Evolutionary conservation across 2,888 invertebrate genomes (phyloP), one percentile per base, ranked within the genome.

Genomic region (Clistopyga incitator): DNA sequence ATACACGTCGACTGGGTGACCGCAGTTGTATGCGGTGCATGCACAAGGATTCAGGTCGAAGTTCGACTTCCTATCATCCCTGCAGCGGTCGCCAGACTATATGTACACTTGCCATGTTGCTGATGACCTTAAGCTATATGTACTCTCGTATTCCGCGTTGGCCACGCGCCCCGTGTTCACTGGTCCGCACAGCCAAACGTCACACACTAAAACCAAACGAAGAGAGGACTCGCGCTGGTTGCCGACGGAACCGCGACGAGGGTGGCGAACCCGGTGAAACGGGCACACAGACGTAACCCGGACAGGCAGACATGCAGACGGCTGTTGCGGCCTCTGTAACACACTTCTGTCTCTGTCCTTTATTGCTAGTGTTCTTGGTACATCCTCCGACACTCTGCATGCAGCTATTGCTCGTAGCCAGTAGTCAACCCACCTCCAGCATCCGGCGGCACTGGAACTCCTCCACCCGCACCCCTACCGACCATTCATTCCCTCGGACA

Each of bases 401-500:
- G 38, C 23, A 29, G 56, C 72, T 61, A 54, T 82, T 72, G 82
- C 68, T 78, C 70, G 72, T 59, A 81, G 64, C 50, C 78, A 64
- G 78, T 85, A 3, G 29, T 29, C n/a, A n/a, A 86, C 78, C 81
- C 82, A 86, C 84, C 77, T 78, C 84, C 84, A 86, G 82, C 88
- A 87, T 89, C 88, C 89, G 87, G 74, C 85, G 86, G 81, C 85
- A 81, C 25, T 79, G 10, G 20, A 61, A 10, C 52, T 29, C 23
- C 65, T 71, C 76, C 50, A 42, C 54, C 75, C 81, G 47, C 25
- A 29, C 29, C 42, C 25, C 64, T 81, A 86, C 85, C 81, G 83
- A 87, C 87, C 88, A 90, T 90, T 89, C 89, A 89, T 91, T 89
- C 88, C 87, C 87, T 89, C 87, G 86, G 90, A 91, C 91, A 90